Evolutionary conservation across 2,113 vertebrate genomes (phyloP), one percentile per base, ranked within the genome.

Genomic region (Uropsilus gracilis): DNA sequence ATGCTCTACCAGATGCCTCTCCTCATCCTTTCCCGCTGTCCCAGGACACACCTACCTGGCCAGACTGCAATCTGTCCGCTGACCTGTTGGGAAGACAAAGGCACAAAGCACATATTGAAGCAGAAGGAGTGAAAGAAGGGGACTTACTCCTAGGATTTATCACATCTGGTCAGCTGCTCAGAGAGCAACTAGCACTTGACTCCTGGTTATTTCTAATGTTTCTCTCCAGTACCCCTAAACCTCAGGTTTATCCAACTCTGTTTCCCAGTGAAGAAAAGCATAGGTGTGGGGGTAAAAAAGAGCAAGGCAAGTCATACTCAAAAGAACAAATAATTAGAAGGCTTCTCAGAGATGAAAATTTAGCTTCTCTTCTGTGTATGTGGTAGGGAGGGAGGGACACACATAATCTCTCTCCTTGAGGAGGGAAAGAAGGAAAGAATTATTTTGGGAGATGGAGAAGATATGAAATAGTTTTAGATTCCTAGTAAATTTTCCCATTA

Each of bases 41-140:
- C 91, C 78, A 81, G 90, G 96, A 96, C 97, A 94, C 95, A 98
- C 99, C 97, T 98, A 99, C 99, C 99, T 99, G 98, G 99, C 99
- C 95, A 99, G 98, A 98, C 99, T 99, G 95, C 99, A 99, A 97
- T 99, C 99, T 3, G 99, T 99, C 97, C 99, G 98, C 90, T 99
- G 99, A 99, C 99, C 99, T 99, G 97, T 75, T 37, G 32, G 46
- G 96, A 95, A 96, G 80, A 98, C 90, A 97, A 94, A 96, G 86
- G 96, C 39, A 94, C 98, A 97, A 97, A 78, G 93, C 71, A 90
- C 91, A 59, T 61, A 93, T 92, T 92, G 92, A 96, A 89, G 91
- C 50, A 93, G 69, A 78, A 69, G 44, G 71, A 24, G 32, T 89
- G 32, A 66, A 53, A 87, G 57, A 91, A 0, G 5, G 53, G 89